Evolutionary conservation across 2,797 vertebrate species (phyloP), one percentile per base, ranked within the genome.

Genomic region (Sardinella longiceps): DNA sequence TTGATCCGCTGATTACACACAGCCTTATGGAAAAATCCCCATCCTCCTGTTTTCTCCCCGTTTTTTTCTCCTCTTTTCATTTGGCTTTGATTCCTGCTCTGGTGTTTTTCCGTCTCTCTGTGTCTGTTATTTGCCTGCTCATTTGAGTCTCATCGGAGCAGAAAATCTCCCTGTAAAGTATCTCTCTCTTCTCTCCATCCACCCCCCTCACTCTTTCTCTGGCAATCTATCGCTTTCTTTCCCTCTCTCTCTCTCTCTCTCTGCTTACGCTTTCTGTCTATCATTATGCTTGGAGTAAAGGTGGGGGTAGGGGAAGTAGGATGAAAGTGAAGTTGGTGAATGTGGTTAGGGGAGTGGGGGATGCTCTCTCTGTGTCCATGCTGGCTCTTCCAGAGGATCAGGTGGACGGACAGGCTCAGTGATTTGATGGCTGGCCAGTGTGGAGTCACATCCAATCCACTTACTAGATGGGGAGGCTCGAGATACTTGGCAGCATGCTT

Each of bases 1-100:
- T 80, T 80, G 37, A 80, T 60, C 30, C 83, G 25, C 50, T 80
- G 66, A 84, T 84, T 58, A 51, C 56, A 58, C 50, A 77, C 48
- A 50, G 48, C 37, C 39, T 56, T 80, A 80, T 84, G 33, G 66
- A 74, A 74, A 37, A 20, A 74, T 5, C 33, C 66, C 66, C 33
- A 37, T 70, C 63, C 63, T 37, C 2, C 14, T 33, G 11, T 33
- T 12, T 37, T 15, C 4, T 3, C 25, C 60, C 14, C 15, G 37
- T 37, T 70, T 70, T 70, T 70, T 66, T 39, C 28, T 33, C 33
- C 20, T 74, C 15, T 63, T 63, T 28, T 28, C 30, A 74, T 39
- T 74, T 37, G 66, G 66, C 66, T 74, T 74, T 18, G 66, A 74
- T 74, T 74, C 15, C 66, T 20, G 3, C 30, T 74, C 66, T 37